phyloP scores from a whole-genome alignment of 2,888 invertebrate genomes.

The Tridacna crocea region DNA sequence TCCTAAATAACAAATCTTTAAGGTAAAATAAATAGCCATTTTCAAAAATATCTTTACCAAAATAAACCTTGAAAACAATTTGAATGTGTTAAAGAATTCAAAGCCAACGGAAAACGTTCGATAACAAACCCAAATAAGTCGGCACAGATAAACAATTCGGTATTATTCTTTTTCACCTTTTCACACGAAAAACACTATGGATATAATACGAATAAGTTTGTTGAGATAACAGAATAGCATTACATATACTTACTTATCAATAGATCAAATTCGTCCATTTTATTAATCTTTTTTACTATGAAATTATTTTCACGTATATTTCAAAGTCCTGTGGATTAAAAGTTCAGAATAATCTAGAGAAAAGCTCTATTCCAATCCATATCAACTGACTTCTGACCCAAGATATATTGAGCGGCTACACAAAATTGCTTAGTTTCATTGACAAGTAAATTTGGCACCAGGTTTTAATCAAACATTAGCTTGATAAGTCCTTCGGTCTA shows the following conservation, averaged over 20 bases:
- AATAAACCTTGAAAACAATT: too few relatives aligned
- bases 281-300: neutral
- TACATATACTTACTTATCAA: constrained; percentile 54
- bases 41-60: too few relatives aligned
- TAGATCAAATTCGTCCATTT: constrained; percentile 59
- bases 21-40: too few relatives aligned
- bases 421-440: constrained; percentile 13
- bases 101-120: too few relatives aligned
- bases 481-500: neutral
- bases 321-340: neutral
- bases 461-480: constrained; percentile 10
- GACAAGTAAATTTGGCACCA: constrained; percentile 20
- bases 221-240: too few relatives aligned
- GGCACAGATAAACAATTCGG: too few relatives aligned
- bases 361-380: neutral
- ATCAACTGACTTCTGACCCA: neutral
- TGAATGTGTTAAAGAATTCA: too few relatives aligned
- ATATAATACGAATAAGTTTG: too few relatives aligned
- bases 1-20: too few relatives aligned
- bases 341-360: neutral
- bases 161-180: too few relatives aligned
- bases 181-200: too few relatives aligned
- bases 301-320: neutral
- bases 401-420: constrained; percentile 8
- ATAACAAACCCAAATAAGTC: too few relatives aligned